A percentile compares a stretch with the other conserved stretches of the same genome.
Evolutionary conservation across 1,140 invertebrate species (phyloP).

Genomic region (Cheumatopsyche charites): DNA sequence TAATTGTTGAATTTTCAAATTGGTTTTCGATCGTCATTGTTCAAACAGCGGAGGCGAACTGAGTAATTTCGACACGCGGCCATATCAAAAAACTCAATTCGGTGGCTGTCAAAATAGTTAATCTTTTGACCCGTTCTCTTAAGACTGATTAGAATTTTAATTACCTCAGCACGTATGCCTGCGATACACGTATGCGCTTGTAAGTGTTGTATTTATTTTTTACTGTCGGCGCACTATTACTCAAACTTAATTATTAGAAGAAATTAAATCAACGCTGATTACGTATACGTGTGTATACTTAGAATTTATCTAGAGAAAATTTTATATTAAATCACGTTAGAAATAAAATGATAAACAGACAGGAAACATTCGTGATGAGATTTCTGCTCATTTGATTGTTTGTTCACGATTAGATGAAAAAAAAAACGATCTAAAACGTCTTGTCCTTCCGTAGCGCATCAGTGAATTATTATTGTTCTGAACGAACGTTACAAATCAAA

Average conservation of each 20-base stretch:
- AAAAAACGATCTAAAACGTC: background rate
- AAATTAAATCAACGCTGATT: slow-evolving; percentile 3
- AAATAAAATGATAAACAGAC: background rate
- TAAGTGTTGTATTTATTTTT: slow-evolving; percentile 10
- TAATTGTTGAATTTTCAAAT: too few species aligned
- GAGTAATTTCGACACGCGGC: slow-evolving; percentile 7
- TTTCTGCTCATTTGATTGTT: background rate
- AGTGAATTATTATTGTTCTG: slow-evolving; percentile 8
- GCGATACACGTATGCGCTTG: background rate
- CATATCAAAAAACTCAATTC: slow-evolving; percentile 22
- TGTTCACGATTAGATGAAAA: background rate
- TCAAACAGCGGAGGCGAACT: background rate
- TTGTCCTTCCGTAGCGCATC: too few species aligned
- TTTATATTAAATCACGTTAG: background rate
- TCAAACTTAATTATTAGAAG: background rate
- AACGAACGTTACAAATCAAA: slow-evolving; percentile 18
- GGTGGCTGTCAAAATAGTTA: slow-evolving; percentile 42
- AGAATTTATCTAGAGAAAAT: background rate
- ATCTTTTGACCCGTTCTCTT: slow-evolving; percentile 35
- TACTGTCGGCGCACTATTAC: slow-evolving; percentile 12
- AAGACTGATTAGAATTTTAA: slow-evolving; percentile 43
- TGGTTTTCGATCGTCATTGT: too few species aligned
- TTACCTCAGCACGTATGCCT: slow-evolving; percentile 26
- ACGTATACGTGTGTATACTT: background rate
- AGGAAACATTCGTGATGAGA: background rate